Evolutionary conservation across 2,888 invertebrate genomes (phyloP).

Genomic region (Rotaria magnacalcarata): DNA sequence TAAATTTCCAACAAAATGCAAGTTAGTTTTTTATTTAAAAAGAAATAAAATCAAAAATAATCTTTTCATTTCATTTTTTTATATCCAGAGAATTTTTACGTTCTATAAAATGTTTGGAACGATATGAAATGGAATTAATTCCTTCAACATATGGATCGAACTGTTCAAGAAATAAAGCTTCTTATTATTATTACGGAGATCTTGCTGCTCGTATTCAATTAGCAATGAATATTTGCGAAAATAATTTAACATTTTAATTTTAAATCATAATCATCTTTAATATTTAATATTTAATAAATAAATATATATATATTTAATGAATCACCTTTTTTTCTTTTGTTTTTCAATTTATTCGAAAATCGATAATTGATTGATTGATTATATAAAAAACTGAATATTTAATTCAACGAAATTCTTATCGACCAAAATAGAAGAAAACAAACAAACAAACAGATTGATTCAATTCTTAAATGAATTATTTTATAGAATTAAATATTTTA

Average conservation of each 20-base stretch:
- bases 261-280: too few relatives aligned
- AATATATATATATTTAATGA: too few relatives aligned
- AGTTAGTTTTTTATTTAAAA: not conserved
- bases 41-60: not conserved
- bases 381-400: too few relatives aligned
- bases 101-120: not conserved
- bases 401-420: too few relatives aligned
- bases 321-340: too few relatives aligned
- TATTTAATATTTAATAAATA: too few relatives aligned
- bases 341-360: too few relatives aligned
- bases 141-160: not conserved
- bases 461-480: too few relatives aligned
- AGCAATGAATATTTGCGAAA: not conserved
- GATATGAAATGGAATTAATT: not conserved
- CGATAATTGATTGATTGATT: too few relatives aligned
- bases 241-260: not conserved
- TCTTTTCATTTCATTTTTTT: not conserved
- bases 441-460: too few relatives aligned
- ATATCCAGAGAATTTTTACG: slow-evolving; percentile 1
- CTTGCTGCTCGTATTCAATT: not conserved
- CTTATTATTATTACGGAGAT: not conserved
- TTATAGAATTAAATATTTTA: too few relatives aligned
- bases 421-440: too few relatives aligned
- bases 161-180: not conserved
- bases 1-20: not conserved